Conservation (phyloP, 2,113 vertebrate species). For the Eulemur rufifrons region DNA sequence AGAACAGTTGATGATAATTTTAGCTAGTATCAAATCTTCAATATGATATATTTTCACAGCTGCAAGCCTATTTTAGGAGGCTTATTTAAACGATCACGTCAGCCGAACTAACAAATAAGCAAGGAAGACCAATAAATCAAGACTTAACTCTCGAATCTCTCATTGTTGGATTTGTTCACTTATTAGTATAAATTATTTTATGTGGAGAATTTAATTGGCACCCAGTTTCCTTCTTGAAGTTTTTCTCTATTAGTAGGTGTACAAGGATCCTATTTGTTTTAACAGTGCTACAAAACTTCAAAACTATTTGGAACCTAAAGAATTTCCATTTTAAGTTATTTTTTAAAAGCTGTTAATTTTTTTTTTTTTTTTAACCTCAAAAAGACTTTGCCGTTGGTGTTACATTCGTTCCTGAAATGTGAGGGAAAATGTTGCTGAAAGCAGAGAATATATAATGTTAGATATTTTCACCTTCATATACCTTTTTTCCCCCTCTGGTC, state of each 20-base stretch:
- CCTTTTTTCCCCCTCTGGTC: not conserved
- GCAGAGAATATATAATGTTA: not conserved
- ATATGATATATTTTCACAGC: constrained; percentile 53
- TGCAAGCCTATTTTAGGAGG: constrained; percentile 49
- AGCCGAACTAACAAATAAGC: constrained; percentile 37
- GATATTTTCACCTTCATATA: not conserved
- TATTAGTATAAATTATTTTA: constrained; percentile 30
- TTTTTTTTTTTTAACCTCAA: not conserved
- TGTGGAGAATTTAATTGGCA: not conserved
- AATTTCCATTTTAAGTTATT: not conserved
- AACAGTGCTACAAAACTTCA: not conserved
- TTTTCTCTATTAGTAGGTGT: not conserved
- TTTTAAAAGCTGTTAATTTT: not conserved
- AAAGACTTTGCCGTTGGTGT: not conserved
- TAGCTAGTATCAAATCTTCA: constrained; percentile 19
- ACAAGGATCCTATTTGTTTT: not conserved
- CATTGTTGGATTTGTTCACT: constrained; percentile 1
- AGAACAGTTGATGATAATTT: not conserved
- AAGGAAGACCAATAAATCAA: constrained; percentile 15
- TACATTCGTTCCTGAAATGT: constrained; percentile 29
- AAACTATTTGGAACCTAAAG: constrained; percentile 23
- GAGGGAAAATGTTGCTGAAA: not conserved
- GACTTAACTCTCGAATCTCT: not conserved
- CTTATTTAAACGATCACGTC: constrained; percentile 11
- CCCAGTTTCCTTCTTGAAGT: not conserved